These are phyloP conservation scores for Centropus bengalensis DNA, from an alignment of 2,113 vertebrate species.

Conservation along the genomic window DNA sequence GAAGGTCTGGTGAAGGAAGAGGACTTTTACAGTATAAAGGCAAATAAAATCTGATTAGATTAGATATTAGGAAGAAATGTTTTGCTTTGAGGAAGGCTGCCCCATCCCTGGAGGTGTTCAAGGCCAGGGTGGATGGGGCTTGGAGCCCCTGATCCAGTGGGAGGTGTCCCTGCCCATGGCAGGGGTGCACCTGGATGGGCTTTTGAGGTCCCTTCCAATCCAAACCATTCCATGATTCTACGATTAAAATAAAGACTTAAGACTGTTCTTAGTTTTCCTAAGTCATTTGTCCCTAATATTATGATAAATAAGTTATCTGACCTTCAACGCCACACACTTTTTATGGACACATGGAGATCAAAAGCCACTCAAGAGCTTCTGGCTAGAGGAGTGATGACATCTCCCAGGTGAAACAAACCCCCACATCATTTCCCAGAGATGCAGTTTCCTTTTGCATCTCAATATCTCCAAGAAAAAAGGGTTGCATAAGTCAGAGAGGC, in stretches of 20 bases:
- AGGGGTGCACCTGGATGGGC: too few species aligned
- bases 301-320: background rate
- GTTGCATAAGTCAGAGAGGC: background rate
- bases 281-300: background rate
- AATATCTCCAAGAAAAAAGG: background rate
- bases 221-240: too few species aligned
- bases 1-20: background rate
- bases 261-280: background rate
- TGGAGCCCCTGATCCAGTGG: too few species aligned
- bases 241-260: background rate
- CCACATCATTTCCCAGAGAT: background rate
- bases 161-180: too few species aligned
- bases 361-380: background rate
- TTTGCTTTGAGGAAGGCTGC: too few species aligned
- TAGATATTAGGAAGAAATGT: too few species aligned
- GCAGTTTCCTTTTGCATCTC: background rate
- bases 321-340: background rate
- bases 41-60: background rate
- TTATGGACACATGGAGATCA: background rate
- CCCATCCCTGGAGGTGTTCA: too few species aligned
- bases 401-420: background rate
- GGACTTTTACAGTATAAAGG: background rate
- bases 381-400: background rate
- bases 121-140: too few species aligned
- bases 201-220: too few species aligned